phyloP scores from a whole-genome alignment of 2,797 vertebrate species.

The Rhyacichthys aspro region DNA sequence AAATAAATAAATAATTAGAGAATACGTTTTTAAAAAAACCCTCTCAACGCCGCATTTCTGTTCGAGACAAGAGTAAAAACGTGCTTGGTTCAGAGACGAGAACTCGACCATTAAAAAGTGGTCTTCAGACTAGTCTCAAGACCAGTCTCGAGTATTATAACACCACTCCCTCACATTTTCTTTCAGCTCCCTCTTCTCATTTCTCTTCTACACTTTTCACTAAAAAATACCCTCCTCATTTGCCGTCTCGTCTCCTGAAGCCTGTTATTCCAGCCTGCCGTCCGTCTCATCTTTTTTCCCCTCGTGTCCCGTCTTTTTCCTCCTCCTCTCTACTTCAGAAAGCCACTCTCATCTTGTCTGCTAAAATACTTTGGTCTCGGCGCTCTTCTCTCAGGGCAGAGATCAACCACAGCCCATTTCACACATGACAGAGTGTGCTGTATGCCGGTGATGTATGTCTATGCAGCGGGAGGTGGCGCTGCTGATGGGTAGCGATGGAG shows the following conservation, averaged over 20 bases:
- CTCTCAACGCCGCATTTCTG: too few species aligned
- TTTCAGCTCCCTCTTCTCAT: conserved; percentile 12
- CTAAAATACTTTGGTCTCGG: conserved; percentile 57
- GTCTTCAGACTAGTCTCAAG: not conserved
- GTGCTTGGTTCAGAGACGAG: too few species aligned
- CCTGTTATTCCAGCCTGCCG: conserved; percentile 31
- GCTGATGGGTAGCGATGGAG: conserved; percentile 60
- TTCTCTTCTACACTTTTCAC: conserved; percentile 29
- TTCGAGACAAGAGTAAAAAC: too few species aligned
- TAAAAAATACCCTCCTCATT: conserved; percentile 27
- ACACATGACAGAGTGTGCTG: conserved; percentile 70
- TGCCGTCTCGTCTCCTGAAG: conserved; percentile 14
- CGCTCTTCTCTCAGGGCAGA: conserved; percentile 61
- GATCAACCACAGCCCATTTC: conserved; percentile 76
- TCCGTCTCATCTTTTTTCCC: conserved; percentile 11
- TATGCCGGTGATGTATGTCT: conserved; percentile 63
- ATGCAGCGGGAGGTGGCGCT: conserved; percentile 50
- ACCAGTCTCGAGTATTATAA: not conserved
- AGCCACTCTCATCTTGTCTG: conserved; percentile 53
- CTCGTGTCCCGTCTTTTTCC: conserved; percentile 17
- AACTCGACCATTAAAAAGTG: not conserved
- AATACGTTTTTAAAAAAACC: too few species aligned
- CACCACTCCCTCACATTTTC: conserved; percentile 9
- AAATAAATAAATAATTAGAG: too few species aligned
- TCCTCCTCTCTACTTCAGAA: conserved; percentile 38